Base-by-base conservation (phyloP, 2,888 invertebrate genomes). In the Barypeithes pellucidus region DNA sequence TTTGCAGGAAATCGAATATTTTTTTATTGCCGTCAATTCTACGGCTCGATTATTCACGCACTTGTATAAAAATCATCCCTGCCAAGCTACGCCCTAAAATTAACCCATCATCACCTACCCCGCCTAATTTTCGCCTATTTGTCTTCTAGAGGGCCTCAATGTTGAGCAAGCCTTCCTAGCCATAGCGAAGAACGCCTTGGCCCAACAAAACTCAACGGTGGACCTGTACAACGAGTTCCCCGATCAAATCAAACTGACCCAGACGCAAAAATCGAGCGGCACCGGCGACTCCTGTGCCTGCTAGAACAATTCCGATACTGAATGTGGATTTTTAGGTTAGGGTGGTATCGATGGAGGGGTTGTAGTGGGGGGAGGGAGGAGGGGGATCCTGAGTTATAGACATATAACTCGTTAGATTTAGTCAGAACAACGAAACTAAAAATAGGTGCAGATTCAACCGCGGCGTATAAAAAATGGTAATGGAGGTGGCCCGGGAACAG, bases 81-180 rank as follows among this genome's bases (percentile, higher is more conserved):
- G n/a, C n/a, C n/a, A n/a, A n/a, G n/a, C n/a, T n/a, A n/a, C n/a
- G n/a, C n/a, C n/a, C n/a, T n/a, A n/a, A n/a, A n/a, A n/a, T n/a
- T n/a, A n/a, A n/a, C n/a, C n/a, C n/a, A n/a, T n/a, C 18, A 9
- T 16, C 22, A 1, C 2, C n/a, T 24, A 11, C 39, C 39, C n/a
- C n/a, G n/a, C 16, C 2, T 24, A 29, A n/a, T 4, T 24, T 4
- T 8, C 24, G 8, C 52, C 14, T 20, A 22, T 22, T 52, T 22
- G 12, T n/a, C 41, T 70, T 70, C 12, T n/a, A 75, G 99, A 99
- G 86, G 98, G 97, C 73, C 93, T 98, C 80, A 99, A 99, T 86
- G 99, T 99, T 69, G 99, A 99, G 87, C 94, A 98, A 87, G 99
- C 99, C 80, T 99, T 99, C 89, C 95, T 98, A 87, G 98, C 98